Percentiles rank a stretch among this genome's conserved stretches.
Evolutionary conservation across 2,888 invertebrate species (phyloP).

Genomic region (Cephus sareptanus): DNA sequence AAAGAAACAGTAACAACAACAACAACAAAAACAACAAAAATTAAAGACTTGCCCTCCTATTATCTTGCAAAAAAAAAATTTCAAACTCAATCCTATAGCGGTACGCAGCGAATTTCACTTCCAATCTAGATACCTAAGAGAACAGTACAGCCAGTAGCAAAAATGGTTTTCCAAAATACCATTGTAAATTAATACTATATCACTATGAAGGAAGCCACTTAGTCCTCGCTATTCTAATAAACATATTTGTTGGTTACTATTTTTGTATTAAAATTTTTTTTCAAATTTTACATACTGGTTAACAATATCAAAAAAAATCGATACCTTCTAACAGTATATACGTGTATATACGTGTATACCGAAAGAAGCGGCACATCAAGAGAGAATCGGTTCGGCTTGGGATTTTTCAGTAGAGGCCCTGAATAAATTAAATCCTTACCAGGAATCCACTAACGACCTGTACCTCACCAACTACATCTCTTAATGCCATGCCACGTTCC

Average conservation of each 20-base stretch:
- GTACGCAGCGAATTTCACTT: background rate
- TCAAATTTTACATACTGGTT: background rate
- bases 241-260: too few species aligned
- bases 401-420: conserved; percentile 20
- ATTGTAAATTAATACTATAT: too few species aligned
- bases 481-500: conserved; percentile 32
- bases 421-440: conserved; percentile 60
- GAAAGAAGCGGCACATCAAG: background rate
- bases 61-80: background rate
- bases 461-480: conserved; percentile 36
- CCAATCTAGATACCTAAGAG: background rate
- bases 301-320: background rate
- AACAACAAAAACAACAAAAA: conserved; percentile 17
- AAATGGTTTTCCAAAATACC: too few species aligned
- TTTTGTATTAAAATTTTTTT: background rate
- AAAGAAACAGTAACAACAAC: conserved; percentile 5
- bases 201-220: too few species aligned
- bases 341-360: background rate
- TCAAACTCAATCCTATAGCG: background rate
- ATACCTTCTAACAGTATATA: background rate
- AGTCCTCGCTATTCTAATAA: too few species aligned
- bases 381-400: background rate
- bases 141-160: background rate
- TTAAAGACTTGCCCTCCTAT: background rate
- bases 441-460: conserved; percentile 56